Percentiles rank a stretch among this genome's conserved stretches.
These are phyloP conservation scores for Lateolabrax maculatus DNA, from an alignment of 2,797 vertebrate species.

Conservation along the genomic window DNA sequence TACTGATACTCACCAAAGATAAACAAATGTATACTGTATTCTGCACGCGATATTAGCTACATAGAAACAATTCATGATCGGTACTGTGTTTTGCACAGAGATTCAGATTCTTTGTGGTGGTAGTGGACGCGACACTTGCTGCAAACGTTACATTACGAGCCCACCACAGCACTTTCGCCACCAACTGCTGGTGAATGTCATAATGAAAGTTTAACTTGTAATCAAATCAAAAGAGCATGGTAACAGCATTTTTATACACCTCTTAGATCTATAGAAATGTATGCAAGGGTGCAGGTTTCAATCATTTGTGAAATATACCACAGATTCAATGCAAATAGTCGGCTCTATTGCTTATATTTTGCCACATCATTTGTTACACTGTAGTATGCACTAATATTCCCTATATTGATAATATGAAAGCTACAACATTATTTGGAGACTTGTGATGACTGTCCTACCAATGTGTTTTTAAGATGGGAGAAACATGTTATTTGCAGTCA, in stretches of 20 bases:
- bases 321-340: not conserved
- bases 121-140: no score
- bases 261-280: not conserved
- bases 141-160: no score
- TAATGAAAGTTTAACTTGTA: not conserved
- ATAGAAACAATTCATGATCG: not conserved
- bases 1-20: not conserved
- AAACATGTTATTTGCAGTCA: not conserved
- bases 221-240: not conserved
- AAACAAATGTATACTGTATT: fast-evolving
- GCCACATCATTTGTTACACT: not conserved
- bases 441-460: not conserved
- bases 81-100: not conserved
- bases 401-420: no score
- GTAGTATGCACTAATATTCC: not conserved
- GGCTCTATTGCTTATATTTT: not conserved
- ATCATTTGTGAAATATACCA: not conserved
- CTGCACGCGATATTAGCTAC: fast-evolving
- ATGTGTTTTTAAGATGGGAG: not conserved
- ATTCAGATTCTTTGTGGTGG: no score
- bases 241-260: not conserved
- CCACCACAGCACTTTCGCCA: not conserved
- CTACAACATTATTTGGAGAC: not conserved
- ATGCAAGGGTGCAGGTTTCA: not conserved
- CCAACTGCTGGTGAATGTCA: not conserved